Base-by-base conservation (phyloP, 1,140 invertebrate genomes). In the Amyelois transitella region DNA sequence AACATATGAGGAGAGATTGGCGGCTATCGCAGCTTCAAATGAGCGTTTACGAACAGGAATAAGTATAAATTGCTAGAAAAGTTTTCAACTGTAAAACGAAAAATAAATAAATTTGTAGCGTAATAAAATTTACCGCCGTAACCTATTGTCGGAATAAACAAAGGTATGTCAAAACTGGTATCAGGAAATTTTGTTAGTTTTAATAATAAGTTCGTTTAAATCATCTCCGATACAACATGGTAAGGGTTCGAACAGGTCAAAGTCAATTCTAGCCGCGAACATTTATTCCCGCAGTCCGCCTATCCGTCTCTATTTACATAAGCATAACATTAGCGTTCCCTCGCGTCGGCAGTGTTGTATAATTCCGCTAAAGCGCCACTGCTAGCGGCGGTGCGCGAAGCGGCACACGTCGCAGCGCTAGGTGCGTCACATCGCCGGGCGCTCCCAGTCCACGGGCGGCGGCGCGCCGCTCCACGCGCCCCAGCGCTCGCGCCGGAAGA, bases 401-500 rank as follows among this genome's bases (percentile, higher is more conserved):
- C 60, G 60, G 45, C 72, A 65, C 49, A 32, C 60, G 58, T 25
- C 49, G 70, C 69, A 64, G 67, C 73, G 73, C 75, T 81, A 77
- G 51, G 43, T 50, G 25, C 73, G 77, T 86, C 83, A 78, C 77
- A 79, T 80, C 64, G 76, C 64, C 70, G 80, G 82, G 91, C 93
- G 94, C 81, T 94, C 92, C 93, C 93, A 71, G 81, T 90, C 87
- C 72, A 78, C 69, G 44, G 75, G 70, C 68, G 81, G 83, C 52
- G 76, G 64, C 62, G 74, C 82, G 77, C 63, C 86, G 86, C 58
- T 80, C 89, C 85, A 86, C 86, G 82, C 77, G 73, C 89, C 79
- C 90, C 89, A 89, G 71, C 92, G 89, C 81, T 91, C 89, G 78
- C 92, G 89, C 65, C 93, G 92, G 85, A 94, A 94, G 81, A 94